Evolutionary conservation across 2,888 invertebrate genomes (phyloP), one percentile per base, ranked within the genome.

Genomic region (Chrysolina oricalcia): DNA sequence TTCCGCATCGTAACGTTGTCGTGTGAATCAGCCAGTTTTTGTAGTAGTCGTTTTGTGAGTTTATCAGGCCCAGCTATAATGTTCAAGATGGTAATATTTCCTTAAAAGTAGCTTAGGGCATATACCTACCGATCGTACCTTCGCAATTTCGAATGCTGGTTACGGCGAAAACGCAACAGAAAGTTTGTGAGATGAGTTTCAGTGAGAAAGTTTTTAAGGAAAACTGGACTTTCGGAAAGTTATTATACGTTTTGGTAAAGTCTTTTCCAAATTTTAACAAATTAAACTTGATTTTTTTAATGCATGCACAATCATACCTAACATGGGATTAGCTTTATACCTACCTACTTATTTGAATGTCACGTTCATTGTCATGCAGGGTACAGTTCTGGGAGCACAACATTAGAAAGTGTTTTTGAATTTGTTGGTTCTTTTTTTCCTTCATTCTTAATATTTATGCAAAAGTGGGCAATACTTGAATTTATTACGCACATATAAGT

Each of bases 81-180:
- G 59, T 15, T 59, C 23, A n/a, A 15, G 19, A 59, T 59, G 59
- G 59, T 59, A 59, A 59, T 59, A 59, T 59, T 59, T 53, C 15
- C 15, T 53, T 53, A 21, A 4, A 13, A 21, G 21, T 53, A 21
- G 53, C 21, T 53, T 53, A 53, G 19, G 35, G 35, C 35, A 35
- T 8, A 35, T 35, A 19, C 53, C 43, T 35, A 35, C 43, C 43
- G 43, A 43, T 15, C 11, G 15, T 15, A 15, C 43, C 15, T 43
- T 0, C 1, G 5, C 53, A 21, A 10, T 53, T 53, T 53, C 13
- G 53, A 53, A 53, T 53, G 11, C 13, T 13, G 53, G 19, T 53
- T 19, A 53, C 21, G 53, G 53, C 21, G 13, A 19, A 53, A 53
- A 21, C 2, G 21, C 21, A 53, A 53, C 5, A 21, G 11, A 53